Percentiles rank a stretch among this genome's conserved stretches.
These are phyloP conservation scores for Scaptomyza reducta DNA, from an alignment of 2,888 invertebrate species.

Conservation along the genomic window DNA sequence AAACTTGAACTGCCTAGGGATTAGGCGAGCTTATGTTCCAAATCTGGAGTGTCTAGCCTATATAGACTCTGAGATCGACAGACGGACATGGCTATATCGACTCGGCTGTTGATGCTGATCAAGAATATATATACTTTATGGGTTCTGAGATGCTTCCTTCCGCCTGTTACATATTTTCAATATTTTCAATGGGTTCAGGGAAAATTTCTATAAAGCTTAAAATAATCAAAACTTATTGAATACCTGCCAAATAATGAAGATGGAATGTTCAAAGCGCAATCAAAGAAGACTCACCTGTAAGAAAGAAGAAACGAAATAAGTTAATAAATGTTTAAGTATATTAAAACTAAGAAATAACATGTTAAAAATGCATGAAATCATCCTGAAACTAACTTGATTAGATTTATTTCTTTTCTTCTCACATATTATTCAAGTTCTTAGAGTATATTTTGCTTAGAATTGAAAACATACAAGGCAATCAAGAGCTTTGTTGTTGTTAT, in stretches of 20 bases:
- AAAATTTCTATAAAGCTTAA: no score
- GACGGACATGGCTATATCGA: no score
- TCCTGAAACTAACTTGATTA: neutral
- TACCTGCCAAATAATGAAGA: conserved; percentile 6
- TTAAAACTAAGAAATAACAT: neutral
- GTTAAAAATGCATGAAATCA: neutral
- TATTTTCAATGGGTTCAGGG: no score
- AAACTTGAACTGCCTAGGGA: no score
- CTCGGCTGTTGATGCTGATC: no score
- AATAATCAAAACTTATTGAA: no score
- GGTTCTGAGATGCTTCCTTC: no score
- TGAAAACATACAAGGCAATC: conserved; percentile 14
- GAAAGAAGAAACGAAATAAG: neutral
- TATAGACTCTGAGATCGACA: no score
- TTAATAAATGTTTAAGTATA: neutral
- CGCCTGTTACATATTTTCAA: no score
- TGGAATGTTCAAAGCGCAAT: neutral
- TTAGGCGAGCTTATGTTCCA: no score
- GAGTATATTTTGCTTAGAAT: conserved; percentile 16
- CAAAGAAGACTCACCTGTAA: conserved; percentile 47
- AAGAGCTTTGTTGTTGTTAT: conserved; percentile 6
- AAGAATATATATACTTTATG: no score
- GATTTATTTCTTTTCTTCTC: neutral
- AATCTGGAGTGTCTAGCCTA: no score
- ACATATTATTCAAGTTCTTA: neutral